Percentiles rank a stretch among this genome's conserved stretches.
phyloP scores from a whole-genome alignment of 2,888 invertebrate species.

The Brachynemurus nebulosus region DNA sequence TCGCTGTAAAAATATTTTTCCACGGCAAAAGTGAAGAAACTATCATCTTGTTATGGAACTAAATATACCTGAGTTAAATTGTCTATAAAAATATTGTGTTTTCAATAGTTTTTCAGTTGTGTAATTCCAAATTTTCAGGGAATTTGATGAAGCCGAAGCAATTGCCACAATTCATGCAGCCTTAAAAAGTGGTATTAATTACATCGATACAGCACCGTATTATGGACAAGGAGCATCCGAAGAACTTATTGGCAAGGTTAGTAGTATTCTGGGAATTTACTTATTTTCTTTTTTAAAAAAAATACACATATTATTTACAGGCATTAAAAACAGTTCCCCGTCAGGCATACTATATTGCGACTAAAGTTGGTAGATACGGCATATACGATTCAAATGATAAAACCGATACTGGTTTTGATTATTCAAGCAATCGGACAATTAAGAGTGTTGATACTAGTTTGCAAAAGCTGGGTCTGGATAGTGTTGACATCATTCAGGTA shows the following conservation, averaged over 20 bases:
- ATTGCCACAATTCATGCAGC: conserved; percentile 54
- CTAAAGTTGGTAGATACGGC: conserved; percentile 82
- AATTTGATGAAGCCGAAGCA: conserved; percentile 49
- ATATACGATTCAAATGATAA: conserved; percentile 30
- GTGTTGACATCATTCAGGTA: conserved; percentile 84
- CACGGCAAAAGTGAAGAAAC: too few species aligned
- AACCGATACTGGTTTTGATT: conserved; percentile 67
- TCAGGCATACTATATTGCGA: conserved; percentile 73
- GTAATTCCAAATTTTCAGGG: conserved; percentile 30
- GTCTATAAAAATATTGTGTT: too few species aligned
- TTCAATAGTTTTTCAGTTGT: too few species aligned
- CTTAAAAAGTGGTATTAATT: conserved; percentile 71
- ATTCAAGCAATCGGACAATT: conserved; percentile 58
- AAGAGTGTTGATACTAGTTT: conserved; percentile 66
- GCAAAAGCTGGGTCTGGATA: conserved; percentile 54
- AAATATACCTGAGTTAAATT: too few species aligned
- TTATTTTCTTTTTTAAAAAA: background rate
- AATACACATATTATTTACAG: conserved; percentile 28
- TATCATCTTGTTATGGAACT: too few species aligned
- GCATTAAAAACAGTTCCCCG: conserved; percentile 69
- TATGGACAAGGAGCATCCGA: conserved; percentile 85
- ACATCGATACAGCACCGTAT: conserved; percentile 85
- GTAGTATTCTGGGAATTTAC: background rate
- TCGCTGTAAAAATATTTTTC: too few species aligned
- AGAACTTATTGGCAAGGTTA: conserved; percentile 61